Conservation (phyloP, 2,113 vertebrate species). For the Spilogale gracilis region DNA sequence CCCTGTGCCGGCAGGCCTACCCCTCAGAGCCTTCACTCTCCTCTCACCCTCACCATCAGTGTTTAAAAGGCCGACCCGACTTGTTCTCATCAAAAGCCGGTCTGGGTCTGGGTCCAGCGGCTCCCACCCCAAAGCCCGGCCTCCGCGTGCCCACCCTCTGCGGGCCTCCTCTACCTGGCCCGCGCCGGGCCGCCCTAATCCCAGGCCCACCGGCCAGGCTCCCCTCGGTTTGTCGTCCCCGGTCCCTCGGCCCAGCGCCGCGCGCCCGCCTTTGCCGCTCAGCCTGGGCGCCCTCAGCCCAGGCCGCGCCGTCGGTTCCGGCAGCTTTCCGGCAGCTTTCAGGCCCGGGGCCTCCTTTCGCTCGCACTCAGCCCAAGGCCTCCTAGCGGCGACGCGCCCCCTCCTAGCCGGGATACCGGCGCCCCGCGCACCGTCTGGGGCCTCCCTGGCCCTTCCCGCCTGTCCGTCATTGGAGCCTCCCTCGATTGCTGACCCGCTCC, state of each 20-base stretch:
- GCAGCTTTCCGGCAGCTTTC: neutral
- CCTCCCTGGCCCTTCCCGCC: constrained; percentile 61
- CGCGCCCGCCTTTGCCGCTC: neutral
- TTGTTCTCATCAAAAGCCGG: neutral
- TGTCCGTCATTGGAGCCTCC: neutral
- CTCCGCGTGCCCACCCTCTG: constrained; percentile 1
- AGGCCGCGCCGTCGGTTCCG: neutral
- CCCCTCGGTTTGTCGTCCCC: neutral
- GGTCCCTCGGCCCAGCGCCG: neutral
- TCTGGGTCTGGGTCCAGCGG: neutral
- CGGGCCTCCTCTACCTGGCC: neutral
- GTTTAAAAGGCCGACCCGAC: neutral
- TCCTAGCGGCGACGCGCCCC: constrained; percentile 24
- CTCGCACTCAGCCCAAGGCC: constrained; percentile 33
- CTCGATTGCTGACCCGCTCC: neutral
- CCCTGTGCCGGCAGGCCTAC: neutral
- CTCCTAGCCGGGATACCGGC: neutral
- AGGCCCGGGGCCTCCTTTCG: constrained; percentile 37
- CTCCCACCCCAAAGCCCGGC: neutral
- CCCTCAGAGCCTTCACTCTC: neutral
- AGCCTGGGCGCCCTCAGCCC: neutral
- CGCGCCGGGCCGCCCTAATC: neutral
- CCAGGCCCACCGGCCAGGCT: neutral
- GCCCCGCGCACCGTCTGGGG: constrained; percentile 11
- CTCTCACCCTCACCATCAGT: neutral